phyloP scores from a whole-genome alignment of 2,888 invertebrate genomes.

The Cacoxenus indagator region DNA sequence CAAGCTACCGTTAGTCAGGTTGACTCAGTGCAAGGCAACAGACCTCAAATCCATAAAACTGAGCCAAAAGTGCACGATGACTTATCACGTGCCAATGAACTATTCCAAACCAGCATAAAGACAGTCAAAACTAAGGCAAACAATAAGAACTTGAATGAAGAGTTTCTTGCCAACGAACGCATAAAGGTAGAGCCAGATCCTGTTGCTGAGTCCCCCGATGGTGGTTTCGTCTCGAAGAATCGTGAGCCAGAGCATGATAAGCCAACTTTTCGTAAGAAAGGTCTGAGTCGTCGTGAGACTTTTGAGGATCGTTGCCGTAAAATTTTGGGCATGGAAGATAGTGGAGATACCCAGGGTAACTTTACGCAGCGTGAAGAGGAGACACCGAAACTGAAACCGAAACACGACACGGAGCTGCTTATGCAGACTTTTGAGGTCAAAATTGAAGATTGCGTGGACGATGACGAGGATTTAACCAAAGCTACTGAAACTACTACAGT shows the following conservation, averaged over 20 bases:
- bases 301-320: constrained; percentile 81
- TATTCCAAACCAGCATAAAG: constrained; percentile 30
- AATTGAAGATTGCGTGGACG: constrained; percentile 67
- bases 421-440: constrained; percentile 53
- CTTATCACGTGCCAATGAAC: constrained; percentile 7
- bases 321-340: constrained; percentile 76
- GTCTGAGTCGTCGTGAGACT: constrained; percentile 78
- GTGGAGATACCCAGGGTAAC: constrained; percentile 63
- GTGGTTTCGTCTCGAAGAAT: constrained; percentile 56
- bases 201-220: constrained; percentile 53
- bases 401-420: constrained; percentile 5
- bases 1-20: constrained; percentile 25
- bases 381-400: not conserved
- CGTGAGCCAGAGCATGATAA: constrained; percentile 43
- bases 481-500: no score
- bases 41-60: not conserved
- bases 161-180: constrained; percentile 53
- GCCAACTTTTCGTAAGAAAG: constrained; percentile 73
- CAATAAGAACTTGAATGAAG: constrained; percentile 46
- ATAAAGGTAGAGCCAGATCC: not conserved
- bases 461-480: constrained; percentile 57
- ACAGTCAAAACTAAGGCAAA: constrained; percentile 35
- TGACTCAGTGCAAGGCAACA: not conserved
- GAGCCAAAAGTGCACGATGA: not conserved
- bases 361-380: constrained; percentile 38